Evolutionary conservation across 2,797 vertebrate genomes (phyloP).

Genomic region (Danio kyathit): DNA sequence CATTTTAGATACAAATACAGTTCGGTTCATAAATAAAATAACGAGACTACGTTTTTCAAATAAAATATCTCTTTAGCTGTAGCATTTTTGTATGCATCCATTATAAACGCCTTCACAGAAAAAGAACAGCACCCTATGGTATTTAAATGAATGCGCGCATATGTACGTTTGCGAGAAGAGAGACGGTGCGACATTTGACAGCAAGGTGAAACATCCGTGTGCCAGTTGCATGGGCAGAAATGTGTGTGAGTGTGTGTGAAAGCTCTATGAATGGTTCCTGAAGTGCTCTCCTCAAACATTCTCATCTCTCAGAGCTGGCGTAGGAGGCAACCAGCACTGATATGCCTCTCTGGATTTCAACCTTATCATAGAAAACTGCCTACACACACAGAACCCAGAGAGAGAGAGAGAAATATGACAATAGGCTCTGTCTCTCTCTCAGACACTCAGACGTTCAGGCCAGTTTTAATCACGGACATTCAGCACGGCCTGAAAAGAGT

Average conservation of each 20-base stretch:
- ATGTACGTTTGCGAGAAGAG: constrained; percentile 3
- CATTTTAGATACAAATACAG: neutral
- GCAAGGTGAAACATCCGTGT: constrained; percentile 39
- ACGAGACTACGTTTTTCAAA: neutral
- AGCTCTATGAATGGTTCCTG: constrained; percentile 49
- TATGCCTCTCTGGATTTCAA: constrained; percentile 47
- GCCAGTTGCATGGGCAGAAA: constrained; percentile 12
- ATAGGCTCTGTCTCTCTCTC: constrained; percentile 49
- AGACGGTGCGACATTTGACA: constrained; percentile 41
- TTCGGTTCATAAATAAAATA: neutral
- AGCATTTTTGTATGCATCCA: neutral
- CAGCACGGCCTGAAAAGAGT: constrained; percentile 56
- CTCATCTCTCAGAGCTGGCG: constrained; percentile 43
- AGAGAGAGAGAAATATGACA: constrained; percentile 35
- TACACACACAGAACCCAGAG: constrained; percentile 33
- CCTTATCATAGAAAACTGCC: constrained; percentile 57
- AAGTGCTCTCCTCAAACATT: constrained; percentile 53
- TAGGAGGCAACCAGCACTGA: constrained; percentile 51
- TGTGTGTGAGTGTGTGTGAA: constrained; percentile 15
- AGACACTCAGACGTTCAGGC: constrained; percentile 56
- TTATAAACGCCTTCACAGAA: neutral
- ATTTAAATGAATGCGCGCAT: neutral
- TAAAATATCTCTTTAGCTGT: neutral
- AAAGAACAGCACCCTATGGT: neutral
- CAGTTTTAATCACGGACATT: constrained; percentile 60